Evolutionary conservation across 2,113 vertebrate species (phyloP), one percentile per base, ranked within the genome.

Genomic region (Neogale vison): DNA sequence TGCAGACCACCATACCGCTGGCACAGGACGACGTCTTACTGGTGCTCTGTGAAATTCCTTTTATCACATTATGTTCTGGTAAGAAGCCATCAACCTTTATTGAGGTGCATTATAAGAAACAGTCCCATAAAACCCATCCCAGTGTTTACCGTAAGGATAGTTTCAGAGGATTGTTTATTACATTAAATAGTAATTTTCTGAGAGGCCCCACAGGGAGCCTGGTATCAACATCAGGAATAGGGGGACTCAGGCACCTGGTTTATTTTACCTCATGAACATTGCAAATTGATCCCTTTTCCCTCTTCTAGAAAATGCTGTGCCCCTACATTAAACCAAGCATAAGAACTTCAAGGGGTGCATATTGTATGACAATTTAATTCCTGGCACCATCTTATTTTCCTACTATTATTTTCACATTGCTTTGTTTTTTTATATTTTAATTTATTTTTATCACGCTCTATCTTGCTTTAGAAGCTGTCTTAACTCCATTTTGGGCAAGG

Each of bases 31-130:
- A 84, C 1, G 0, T 88, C 88, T 88, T 71, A 52, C 67, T 59
- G 74, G 84, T 90, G 20, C 57, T 93, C 79, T n/a, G 45, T 79
- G 83, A 88, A 76, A 77, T 39, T 88, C 74, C 84, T 96, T 83
- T 95, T 45, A 94, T 50, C 10, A 21, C 20, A 81, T 24, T 90
- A 90, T 59, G 52, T 86, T 96, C 95, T 96, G 77, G 67, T 65
- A 82, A 96, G 95, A 92, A 77, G 95, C 83, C 69, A 87, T 96
- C 72, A 63, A n/a, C 86, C 80, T 91, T 94, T 96, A 93, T 59
- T 80, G 95, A 96, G 92, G 76, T 71, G 24, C 87, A 76, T 71
- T 88, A 50, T 95, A 77, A 96, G 77, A 93, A 96, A 96, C 45
- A 81, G 80, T 36, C 69, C 79, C 80, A 94, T 92, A 93, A 93